Evolutionary conservation across 2,113 vertebrate species (phyloP), one percentile per base, ranked within the genome.

Genomic region (Chamaea fasciata): DNA sequence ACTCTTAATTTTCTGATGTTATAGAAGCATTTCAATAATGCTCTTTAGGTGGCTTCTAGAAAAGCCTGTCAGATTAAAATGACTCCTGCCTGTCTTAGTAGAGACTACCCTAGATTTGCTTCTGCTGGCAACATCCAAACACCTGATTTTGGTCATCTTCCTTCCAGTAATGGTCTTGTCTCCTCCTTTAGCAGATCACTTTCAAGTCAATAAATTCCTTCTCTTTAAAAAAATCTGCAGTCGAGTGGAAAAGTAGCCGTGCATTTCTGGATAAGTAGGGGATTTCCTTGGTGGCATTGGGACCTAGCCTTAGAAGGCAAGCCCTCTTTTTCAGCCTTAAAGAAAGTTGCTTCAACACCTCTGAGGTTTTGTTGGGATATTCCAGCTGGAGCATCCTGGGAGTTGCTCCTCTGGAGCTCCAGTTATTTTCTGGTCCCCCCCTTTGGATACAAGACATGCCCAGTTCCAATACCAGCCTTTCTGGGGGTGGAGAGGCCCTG

Each of bases 381-480:
- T 84, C 0, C 0, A 9, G 59, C 26, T 67, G 57, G 24, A 59
- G 28, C 8, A 37, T 79, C 23, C 35, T 46, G 10, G 22, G 20
- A 26, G 28, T 23, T 65, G 41, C 50, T 80, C 3, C 18, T 41
- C 21, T 80, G 67, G 35, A 46, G 26, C 33, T 41, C 62, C 46
- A 30, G 4, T 2, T 69, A 16, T 9, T 65, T 35, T 41, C 46
- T 75, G 33, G 11, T 46, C 22, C 11, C 28, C 14, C 6, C 18
- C 6, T 63, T 69, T 74, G 28, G 20, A 55, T 19, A 44, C 0
- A 2, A 64, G 62, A 16, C 1, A 1, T 53, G 23, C 9, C 39
- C 22, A 7, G 17, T 47, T 78, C 55, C 42, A 13, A 7, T 50
- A 13, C 3, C 1, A 1, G 27, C 17, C 53, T 42, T 41, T 37